Conservation (phyloP, 2,113 vertebrate genomes). For the Paradisaea rubra region DNA sequence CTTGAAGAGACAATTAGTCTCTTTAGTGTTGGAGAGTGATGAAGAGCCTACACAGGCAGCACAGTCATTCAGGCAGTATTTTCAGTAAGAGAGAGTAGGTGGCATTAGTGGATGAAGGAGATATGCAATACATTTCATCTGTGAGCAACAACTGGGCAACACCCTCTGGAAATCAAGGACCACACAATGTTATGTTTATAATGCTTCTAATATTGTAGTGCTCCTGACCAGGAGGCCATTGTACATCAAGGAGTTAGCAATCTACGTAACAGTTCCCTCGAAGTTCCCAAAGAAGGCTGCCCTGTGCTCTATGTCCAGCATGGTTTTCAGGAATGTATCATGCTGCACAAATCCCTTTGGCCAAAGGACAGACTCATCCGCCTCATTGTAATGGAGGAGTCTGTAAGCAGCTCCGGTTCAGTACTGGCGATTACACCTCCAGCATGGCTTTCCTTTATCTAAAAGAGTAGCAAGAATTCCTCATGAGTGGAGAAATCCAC, state of each 20-base stretch:
- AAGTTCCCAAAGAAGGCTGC: neutral
- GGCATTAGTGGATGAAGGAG: neutral
- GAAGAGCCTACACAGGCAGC: conserved; percentile 8
- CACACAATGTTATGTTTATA: neutral
- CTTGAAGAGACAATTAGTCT: neutral
- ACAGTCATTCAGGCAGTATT: neutral
- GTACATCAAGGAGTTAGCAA: neutral
- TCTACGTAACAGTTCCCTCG: neutral
- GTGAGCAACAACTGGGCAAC: neutral
- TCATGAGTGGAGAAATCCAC: neutral
- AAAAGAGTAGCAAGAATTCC: neutral
- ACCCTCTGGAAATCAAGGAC: neutral
- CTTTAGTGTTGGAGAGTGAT: neutral
- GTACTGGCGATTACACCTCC: neutral
- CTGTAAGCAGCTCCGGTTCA: neutral
- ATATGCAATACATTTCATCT: neutral
- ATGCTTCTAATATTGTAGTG: neutral
- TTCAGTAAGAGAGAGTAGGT: neutral
- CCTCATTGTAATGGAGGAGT: fast-evolving
- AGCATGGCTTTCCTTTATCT: neutral
- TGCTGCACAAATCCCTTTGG: neutral
- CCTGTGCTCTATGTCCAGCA: neutral
- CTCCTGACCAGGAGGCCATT: neutral
- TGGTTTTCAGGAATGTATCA: neutral
- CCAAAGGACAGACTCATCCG: neutral